Percentiles rank a stretch among this genome's conserved stretches.
These are phyloP conservation scores for Spermophilus dauricus DNA, from an alignment of 2,113 vertebrate genomes.

Conservation along the genomic window DNA sequence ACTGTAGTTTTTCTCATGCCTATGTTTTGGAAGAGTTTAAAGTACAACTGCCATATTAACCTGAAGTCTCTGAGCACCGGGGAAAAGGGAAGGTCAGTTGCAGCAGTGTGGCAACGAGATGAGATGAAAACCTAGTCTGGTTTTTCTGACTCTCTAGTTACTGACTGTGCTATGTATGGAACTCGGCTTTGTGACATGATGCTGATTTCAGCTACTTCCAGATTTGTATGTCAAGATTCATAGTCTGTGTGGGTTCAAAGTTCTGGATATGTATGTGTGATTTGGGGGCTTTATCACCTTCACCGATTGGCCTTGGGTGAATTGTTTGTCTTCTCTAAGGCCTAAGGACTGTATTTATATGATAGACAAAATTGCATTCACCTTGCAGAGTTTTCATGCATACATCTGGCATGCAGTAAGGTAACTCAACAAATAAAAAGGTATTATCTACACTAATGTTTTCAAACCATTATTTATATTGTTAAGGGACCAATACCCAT, in stretches of 20 bases:
- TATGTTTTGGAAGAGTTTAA: neutral
- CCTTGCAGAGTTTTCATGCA: neutral
- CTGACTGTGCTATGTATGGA: neutral
- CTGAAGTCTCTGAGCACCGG: neutral
- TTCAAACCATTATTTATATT: neutral
- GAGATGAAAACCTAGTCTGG: neutral
- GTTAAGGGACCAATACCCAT: neutral
- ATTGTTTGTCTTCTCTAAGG: neutral
- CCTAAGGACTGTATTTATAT: neutral
- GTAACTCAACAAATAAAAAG: neutral
- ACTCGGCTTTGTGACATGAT: neutral
- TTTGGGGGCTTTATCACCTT: neutral
- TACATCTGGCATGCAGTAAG: neutral
- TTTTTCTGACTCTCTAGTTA: neutral
- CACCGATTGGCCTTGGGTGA: neutral
- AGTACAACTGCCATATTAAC: neutral
- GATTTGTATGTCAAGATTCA: neutral
- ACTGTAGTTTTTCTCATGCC: neutral
- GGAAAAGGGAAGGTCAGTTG: neutral
- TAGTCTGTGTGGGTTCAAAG: neutral
- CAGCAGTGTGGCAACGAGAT: too few species aligned
- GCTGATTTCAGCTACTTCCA: neutral
- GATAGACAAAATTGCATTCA: neutral
- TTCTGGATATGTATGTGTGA: neutral
- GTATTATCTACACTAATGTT: neutral